These are phyloP conservation scores for Operophtera brumata DNA, from an alignment of 2,888 invertebrate species.

Conservation along the genomic window DNA sequence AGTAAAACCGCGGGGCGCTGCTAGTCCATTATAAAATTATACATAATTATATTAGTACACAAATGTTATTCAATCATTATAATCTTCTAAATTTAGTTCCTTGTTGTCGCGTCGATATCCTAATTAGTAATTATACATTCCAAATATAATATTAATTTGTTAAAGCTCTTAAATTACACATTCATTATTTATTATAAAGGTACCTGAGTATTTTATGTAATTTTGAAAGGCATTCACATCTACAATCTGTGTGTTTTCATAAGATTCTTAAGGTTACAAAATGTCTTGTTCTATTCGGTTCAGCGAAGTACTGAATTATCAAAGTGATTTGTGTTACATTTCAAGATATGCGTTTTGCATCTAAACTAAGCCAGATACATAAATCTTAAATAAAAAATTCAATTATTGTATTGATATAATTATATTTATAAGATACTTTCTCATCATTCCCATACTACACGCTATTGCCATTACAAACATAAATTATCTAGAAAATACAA, in stretches of 20 bases:
- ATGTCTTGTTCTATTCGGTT: too few species aligned
- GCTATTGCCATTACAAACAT: not conserved
- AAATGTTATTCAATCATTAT: too few species aligned
- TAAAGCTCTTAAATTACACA: not conserved
- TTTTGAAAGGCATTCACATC: not conserved
- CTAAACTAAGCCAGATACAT: not conserved
- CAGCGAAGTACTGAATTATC: not conserved
- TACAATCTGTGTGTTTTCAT: not conserved
- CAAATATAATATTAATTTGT: not conserved
- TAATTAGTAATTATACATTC: not conserved
- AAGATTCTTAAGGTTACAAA: not conserved
- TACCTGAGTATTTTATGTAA: not conserved
- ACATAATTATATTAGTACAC: too few species aligned
- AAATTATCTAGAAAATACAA: too few species aligned
- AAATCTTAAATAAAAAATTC: conserved; percentile 2
- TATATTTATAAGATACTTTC: too few species aligned
- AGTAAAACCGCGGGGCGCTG: too few species aligned
- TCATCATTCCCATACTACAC: too few species aligned
- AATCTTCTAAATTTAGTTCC: too few species aligned
- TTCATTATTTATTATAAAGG: not conserved
- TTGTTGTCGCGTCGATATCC: not conserved
- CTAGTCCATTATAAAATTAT: too few species aligned
- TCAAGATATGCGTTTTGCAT: not conserved
- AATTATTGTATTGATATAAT: conserved; percentile 12
- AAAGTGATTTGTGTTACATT: not conserved